These are phyloP conservation scores for Drosophila littoralis DNA, from an alignment of 1,140 invertebrate genomes.

Conservation along the genomic window DNA sequence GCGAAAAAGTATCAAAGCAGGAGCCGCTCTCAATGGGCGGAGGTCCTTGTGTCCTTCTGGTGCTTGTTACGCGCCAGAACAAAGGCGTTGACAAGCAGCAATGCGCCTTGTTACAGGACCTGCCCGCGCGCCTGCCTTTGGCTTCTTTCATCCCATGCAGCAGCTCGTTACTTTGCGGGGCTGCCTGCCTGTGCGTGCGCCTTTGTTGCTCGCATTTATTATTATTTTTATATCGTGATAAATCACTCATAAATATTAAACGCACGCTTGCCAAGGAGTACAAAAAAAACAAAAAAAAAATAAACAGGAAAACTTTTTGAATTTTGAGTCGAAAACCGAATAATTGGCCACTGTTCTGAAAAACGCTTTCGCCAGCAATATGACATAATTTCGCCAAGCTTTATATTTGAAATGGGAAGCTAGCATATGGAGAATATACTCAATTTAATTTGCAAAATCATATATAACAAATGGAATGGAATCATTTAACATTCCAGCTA, in stretches of 20 bases:
- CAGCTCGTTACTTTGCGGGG: slow-evolving; percentile 1
- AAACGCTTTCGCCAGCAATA: slow-evolving; percentile 1
- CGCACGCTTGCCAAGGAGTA: slow-evolving; percentile 64
- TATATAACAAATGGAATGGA: too few species aligned
- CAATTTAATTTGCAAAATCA: too few species aligned
- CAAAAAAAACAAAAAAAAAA: slow-evolving; percentile 9
- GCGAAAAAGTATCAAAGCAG: slow-evolving; percentile 34
- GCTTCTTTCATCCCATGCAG: neutral
- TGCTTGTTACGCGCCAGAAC: slow-evolving; percentile 64
- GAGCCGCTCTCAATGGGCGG: neutral
- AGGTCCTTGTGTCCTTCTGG: slow-evolving; percentile 32
- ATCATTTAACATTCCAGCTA: too few species aligned
- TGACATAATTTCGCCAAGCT: too few species aligned
- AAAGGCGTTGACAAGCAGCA: slow-evolving; percentile 46
- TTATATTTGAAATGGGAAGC: too few species aligned
- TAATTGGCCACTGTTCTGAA: neutral
- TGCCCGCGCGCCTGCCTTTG: neutral
- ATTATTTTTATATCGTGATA: slow-evolving; percentile 83
- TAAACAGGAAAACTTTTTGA: slow-evolving; percentile 61
- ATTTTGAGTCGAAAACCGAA: slow-evolving; percentile 55
- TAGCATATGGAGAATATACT: too few species aligned
- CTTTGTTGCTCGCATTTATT: slow-evolving; percentile 77
- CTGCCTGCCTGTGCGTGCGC: slow-evolving; percentile 28
- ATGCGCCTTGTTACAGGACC: slow-evolving; percentile 32
- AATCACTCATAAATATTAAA: slow-evolving; percentile 83